A percentile compares a stretch with the other conserved stretches of the same genome.
phyloP scores from a whole-genome alignment of 2,888 invertebrate species.

The Agonopterix heracliana region DNA sequence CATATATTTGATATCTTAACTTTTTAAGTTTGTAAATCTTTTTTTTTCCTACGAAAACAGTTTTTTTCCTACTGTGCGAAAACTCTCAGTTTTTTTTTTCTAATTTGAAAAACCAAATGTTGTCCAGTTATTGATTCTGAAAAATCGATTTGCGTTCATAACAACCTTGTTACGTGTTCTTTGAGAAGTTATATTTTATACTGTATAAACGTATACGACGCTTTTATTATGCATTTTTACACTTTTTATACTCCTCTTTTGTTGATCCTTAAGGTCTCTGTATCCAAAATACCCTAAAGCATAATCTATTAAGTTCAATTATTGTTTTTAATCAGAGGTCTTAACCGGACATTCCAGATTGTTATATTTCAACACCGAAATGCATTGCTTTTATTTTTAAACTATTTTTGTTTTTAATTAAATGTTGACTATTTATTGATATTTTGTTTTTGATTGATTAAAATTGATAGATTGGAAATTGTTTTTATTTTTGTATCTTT shows the following conservation, averaged over 20 bases:
- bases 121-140: no score
- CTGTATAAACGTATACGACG: background rate
- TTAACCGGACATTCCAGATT: conserved; percentile 42
- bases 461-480: conserved; percentile 26
- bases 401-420: conserved; percentile 21
- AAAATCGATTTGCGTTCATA: no score
- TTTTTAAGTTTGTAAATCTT: no score
- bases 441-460: conserved; percentile 37
- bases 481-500: conserved; percentile 16
- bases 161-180: no score
- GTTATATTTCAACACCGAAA: conserved; percentile 17
- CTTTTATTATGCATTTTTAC: background rate
- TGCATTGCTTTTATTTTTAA: conserved; percentile 19
- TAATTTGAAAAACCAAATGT: no score
- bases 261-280: conserved; percentile 30
- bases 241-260: conserved; percentile 28
- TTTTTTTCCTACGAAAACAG: no score
- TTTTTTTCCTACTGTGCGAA: no score
- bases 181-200: no score
- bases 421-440: conserved; percentile 41
- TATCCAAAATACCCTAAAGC: no score
- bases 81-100: no score
- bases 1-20: no score
- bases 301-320: conserved; percentile 6
- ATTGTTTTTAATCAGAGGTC: conserved; percentile 18